A percentile compares a stretch with the other conserved stretches of the same genome.
Evolutionary conservation across 2,888 invertebrate species (phyloP).

Genomic region (Sphecodes monilicornis): DNA sequence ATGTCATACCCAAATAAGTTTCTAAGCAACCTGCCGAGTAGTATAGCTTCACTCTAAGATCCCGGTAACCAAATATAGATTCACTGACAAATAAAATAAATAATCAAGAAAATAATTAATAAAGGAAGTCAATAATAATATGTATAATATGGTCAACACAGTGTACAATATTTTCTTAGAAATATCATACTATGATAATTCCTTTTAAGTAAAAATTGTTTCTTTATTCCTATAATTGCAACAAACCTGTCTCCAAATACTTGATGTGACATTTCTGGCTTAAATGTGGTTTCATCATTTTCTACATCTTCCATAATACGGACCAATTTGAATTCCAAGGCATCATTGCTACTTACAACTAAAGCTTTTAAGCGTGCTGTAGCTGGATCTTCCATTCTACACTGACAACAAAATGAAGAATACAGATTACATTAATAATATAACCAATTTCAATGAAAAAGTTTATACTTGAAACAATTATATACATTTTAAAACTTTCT

Average conservation of each 20-base stretch:
- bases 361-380: constrained; percentile 80
- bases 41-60: constrained; percentile 91
- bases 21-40: constrained; percentile 93
- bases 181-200: not conserved
- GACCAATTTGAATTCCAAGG: constrained; percentile 86
- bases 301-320: constrained; percentile 88
- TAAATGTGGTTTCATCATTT: constrained; percentile 88
- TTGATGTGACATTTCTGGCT: constrained; percentile 96
- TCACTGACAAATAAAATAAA: constrained; percentile 87
- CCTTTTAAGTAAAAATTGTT: not conserved
- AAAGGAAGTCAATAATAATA: constrained; percentile 7
- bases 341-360: constrained; percentile 84
- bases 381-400: constrained; percentile 79
- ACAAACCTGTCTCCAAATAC: constrained; percentile 93
- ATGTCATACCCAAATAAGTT: constrained; percentile 92
- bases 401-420: constrained; percentile 33
- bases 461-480: not conserved
- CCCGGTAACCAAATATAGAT: constrained; percentile 96
- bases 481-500: not conserved
- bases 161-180: not conserved
- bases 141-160: not conserved
- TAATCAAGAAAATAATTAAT: constrained; percentile 43
- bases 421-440: constrained; percentile 12
- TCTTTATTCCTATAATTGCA: not conserved
- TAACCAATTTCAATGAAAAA: not conserved